Base-by-base conservation (phyloP, 2,888 invertebrate genomes). In the Drosophila nr. fundita region DNA sequence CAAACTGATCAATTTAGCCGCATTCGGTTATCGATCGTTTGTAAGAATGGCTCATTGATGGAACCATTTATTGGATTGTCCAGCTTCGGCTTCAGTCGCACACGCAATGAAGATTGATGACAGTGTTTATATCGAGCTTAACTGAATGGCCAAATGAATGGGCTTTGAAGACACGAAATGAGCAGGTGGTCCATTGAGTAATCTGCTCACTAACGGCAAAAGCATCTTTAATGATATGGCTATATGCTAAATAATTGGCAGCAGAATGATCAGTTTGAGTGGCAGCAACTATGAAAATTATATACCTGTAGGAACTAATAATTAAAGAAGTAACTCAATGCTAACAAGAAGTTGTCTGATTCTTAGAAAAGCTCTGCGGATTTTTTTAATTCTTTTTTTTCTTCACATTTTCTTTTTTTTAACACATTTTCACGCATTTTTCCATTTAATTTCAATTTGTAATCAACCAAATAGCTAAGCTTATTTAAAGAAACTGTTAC, bases 61-160 rank as follows among this genome's bases (percentile, higher is more conserved):
- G 64, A 13, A 24, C 27, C 63, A 60, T 77, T 77, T 74, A 61
- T 66, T 45, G 15, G 63, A 76, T 52, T 60, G 63, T 42, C 34
- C 42, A 53, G 32, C 38, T n/a, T 36, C 10, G 11, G n/a, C 45
- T 45, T 45, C 45, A 45, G 8, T 27, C 45, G 15, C 29, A 30
- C 18, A 24, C 8, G 45, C 45, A 45, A 45, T 18, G 18, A 38
- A 76, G 78, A 78, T 77, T 77, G 74, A 77, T 77, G 78, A 42
- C 58, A 57, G 50, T 24, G n/a, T 50, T 64, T 67, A 55, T 34
- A 55, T 54, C 34, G 32, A 38, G 60, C 24, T 29, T 1, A 32
- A 21, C 15, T 55, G 54, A 63, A 48, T 55, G 54, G 32, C 42
- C 32, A 15, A 34, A 38, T 10, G 54, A 50, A 49, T 27, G 55